Evolutionary conservation across 1,140 invertebrate species (phyloP), one percentile per base, ranked within the genome.

Genomic region (Euborellia annulipes): DNA sequence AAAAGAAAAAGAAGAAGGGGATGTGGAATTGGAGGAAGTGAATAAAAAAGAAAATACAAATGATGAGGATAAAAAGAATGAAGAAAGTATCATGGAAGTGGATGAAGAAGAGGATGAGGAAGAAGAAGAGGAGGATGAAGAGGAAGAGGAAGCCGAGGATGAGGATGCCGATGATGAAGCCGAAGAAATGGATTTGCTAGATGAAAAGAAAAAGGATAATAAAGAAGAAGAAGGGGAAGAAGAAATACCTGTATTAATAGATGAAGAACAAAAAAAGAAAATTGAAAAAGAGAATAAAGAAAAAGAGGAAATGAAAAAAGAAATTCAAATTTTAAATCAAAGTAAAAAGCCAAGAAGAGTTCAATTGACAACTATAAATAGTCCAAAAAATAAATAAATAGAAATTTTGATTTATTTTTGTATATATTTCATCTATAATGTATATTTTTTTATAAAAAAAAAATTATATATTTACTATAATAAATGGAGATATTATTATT

Each of bases 281-380:
- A 43, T 47, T 7, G 44, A 34, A 17, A 20, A 44, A 9, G 41
- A 52, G 34, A 38, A 41, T 16, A 36, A 30, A 37, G 41, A 17
- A 46, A 47, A 20, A 48, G 39, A 17, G 32, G 36, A n/a, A 22
- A 34, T 41, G 43, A 55, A 44, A 41, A 43, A 47, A 36, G 3
- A 8, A 59, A 55, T 41, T 46, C 22, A 30, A 66, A 53, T 50
- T 59, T 50, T 43, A 50, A 43, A 45, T 53, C 58, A 18, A 53
- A 55, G n/a, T n/a, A 45, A 57, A 51, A 1, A 51, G 55, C n/a
- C 61, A 62, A 3, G 77, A 72, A 62, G 81, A 51, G 78, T 84
- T 2, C 67, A 73, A 46, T 71, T 83, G 48, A 79, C 80, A 23
- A 85, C 79, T 20, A 59, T 85, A 23, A 81, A 78, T 2, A 82